phyloP scores from a whole-genome alignment of 2,113 vertebrate species.

The Forbesichthys papilliferus region DNA sequence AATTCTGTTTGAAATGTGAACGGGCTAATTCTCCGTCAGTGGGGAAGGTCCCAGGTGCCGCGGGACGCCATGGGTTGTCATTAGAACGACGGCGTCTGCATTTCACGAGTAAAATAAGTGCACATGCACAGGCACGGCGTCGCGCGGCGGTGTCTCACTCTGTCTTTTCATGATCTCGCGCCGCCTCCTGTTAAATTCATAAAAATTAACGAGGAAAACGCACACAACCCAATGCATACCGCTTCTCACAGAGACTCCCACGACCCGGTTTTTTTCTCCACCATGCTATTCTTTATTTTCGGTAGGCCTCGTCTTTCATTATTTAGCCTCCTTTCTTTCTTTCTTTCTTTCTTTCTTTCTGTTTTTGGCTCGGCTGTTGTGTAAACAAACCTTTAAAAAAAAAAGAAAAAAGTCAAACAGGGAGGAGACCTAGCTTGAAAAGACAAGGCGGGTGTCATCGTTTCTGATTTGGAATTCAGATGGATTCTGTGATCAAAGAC shows the following conservation, averaged over 20 bases:
- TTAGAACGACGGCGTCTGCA: conserved; percentile 84
- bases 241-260: conserved; percentile 42
- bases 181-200: conserved; percentile 84
- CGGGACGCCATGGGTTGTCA: conserved; percentile 99
- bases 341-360: conserved; percentile 40
- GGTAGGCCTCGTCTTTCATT: background rate
- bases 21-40: conserved; percentile 98
- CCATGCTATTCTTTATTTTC: conserved; percentile 17
- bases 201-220: conserved; percentile 92
- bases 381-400: conserved; percentile 70
- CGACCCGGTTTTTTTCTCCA: conserved; percentile 43
- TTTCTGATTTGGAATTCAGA: conserved; percentile 93
- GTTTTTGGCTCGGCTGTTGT: conserved; percentile 47
- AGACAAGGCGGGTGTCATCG: conserved; percentile 50
- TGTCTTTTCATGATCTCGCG: conserved; percentile 76
- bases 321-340: conserved; percentile 57
- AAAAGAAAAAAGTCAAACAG: conserved; percentile 64
- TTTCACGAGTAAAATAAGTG: conserved; percentile 76
- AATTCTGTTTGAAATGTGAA: conserved; percentile 99
- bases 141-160: conserved; percentile 78
- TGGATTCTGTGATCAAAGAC: conserved; percentile 93
- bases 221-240: conserved; percentile 71
- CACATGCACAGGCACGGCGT: conserved; percentile 67
- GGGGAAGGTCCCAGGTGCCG: conserved; percentile 91
- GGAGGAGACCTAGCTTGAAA: conserved; percentile 59